Percentiles rank a stretch among this genome's conserved stretches.
These are phyloP conservation scores for Plagiodera versicolora DNA, from an alignment of 2,888 invertebrate genomes.

Conservation along the genomic window DNA sequence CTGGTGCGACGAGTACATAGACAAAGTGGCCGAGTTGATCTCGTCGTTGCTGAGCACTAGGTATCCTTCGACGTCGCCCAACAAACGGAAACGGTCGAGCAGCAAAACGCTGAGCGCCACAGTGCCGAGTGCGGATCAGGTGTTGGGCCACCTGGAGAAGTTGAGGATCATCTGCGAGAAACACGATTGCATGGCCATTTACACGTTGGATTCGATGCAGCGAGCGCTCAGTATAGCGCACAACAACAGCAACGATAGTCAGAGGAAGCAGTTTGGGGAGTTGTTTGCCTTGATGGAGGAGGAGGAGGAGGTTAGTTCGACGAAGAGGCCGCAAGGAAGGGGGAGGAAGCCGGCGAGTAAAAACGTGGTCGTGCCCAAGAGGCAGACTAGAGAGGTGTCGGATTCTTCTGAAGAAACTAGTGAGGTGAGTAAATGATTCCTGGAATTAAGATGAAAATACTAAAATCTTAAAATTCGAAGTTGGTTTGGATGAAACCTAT, in stretches of 20 bases:
- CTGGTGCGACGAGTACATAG: conserved; percentile 93
- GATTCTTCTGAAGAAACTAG: conserved; percentile 78
- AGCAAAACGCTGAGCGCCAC: conserved; percentile 72
- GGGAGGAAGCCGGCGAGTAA: conserved; percentile 53
- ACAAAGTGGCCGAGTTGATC: conserved; percentile 81
- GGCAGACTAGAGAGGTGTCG: conserved; percentile 56
- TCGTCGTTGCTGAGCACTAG: conserved; percentile 74
- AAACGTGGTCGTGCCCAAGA: conserved; percentile 37
- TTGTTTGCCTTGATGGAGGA: conserved; percentile 88
- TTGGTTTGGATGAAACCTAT: no score
- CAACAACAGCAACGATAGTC: conserved; percentile 77
- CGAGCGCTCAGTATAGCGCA: conserved; percentile 87
- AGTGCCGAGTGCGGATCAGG: conserved; percentile 79
- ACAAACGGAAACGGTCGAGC: conserved; percentile 83
- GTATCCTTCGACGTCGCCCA: conserved; percentile 86
- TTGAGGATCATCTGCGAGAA: conserved; percentile 75
- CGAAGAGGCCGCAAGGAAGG: conserved; percentile 63
- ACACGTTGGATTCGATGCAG: conserved; percentile 89
- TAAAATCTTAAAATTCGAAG: no score
- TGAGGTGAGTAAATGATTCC: conserved; percentile 63
- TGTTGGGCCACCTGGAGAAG: conserved; percentile 90
- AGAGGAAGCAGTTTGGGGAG: conserved; percentile 89
- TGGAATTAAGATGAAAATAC: no score
- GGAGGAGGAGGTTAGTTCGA: conserved; percentile 69
- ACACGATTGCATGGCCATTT: conserved; percentile 73